Conservation (phyloP, 2,888 invertebrate species). For the Unio pictorum region DNA sequence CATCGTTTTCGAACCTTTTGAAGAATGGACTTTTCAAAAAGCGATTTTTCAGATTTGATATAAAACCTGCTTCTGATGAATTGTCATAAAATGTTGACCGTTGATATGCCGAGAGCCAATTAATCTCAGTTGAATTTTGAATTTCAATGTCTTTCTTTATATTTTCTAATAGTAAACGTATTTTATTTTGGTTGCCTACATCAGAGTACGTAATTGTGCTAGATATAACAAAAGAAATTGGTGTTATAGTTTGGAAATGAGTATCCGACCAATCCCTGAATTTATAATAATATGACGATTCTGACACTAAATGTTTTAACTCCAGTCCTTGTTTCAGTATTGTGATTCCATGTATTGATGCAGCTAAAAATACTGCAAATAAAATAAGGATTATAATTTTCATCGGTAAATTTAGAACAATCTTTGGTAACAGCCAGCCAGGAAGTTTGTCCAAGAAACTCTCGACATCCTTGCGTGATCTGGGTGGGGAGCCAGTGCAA, state of each 20-base stretch:
- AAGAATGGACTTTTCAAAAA: conserved; percentile 9
- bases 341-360: conserved; percentile 47
- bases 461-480: conserved; percentile 29
- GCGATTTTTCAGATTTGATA: conserved; percentile 2
- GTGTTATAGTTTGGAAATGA: conserved; percentile 30
- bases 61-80: conserved; percentile 6
- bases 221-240: conserved; percentile 37
- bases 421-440: conserved; percentile 26
- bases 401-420: conserved; percentile 25
- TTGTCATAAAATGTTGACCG: conserved; percentile 8
- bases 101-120: conserved; percentile 18
- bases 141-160: conserved; percentile 13
- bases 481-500: conserved; percentile 37
- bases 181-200: conserved; percentile 2
- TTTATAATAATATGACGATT: conserved; percentile 44
- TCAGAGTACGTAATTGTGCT: conserved; percentile 14
- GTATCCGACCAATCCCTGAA: conserved; percentile 25
- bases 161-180: conserved; percentile 6
- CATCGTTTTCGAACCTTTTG: conserved; percentile 19
- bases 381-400: conserved; percentile 39
- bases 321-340: conserved; percentile 47
- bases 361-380: conserved; percentile 42
- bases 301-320: conserved; percentile 41
- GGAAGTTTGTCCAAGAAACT: conserved; percentile 46
- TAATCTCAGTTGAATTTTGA: conserved; percentile 14